Conservation (phyloP, 2,888 invertebrate species). For the Melanostoma scalare region DNA sequence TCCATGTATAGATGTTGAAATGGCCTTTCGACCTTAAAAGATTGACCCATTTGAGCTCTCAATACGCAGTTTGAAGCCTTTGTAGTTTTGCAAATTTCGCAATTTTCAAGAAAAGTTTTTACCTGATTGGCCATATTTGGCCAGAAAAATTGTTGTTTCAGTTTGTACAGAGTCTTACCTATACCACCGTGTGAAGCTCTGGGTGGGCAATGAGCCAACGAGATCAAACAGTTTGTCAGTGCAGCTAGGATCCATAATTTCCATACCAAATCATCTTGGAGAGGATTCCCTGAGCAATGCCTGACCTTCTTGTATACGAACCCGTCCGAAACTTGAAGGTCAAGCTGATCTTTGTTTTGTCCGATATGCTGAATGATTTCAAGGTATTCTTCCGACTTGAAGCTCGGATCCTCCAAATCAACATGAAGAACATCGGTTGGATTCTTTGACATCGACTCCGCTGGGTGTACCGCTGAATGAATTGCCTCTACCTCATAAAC, state of each 20-base stretch:
- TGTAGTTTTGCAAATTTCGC: constrained; percentile 3
- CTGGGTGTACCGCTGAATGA: not conserved
- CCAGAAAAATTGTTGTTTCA: constrained; percentile 4
- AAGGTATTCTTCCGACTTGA: not conserved
- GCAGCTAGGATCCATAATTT: constrained; percentile 19
- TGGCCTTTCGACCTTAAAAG: constrained; percentile 3
- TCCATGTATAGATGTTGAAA: constrained; percentile 13
- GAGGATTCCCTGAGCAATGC: not conserved
- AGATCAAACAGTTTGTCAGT: constrained; percentile 2
- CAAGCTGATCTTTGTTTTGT: constrained; percentile 4
- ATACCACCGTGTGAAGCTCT: constrained; percentile 4
- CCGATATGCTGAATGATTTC: not conserved
- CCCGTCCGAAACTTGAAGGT: not conserved
- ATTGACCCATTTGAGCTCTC: constrained; percentile 10
- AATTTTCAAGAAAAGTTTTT: not conserved
- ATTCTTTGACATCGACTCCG: no score
- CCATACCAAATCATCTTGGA: constrained; percentile 12
- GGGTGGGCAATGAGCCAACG: constrained; percentile 3
- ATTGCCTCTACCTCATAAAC: not conserved
- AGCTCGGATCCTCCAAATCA: constrained; percentile 1
- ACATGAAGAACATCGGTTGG: not conserved
- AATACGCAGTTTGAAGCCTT: not conserved
- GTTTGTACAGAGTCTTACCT: not conserved
- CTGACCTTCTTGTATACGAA: constrained; percentile 5
- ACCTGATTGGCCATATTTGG: constrained; percentile 17